Evolutionary conservation across 1,140 invertebrate genomes (phyloP), one percentile per base, ranked within the genome.

Genomic region (Dermatophagoides farinae): DNA sequence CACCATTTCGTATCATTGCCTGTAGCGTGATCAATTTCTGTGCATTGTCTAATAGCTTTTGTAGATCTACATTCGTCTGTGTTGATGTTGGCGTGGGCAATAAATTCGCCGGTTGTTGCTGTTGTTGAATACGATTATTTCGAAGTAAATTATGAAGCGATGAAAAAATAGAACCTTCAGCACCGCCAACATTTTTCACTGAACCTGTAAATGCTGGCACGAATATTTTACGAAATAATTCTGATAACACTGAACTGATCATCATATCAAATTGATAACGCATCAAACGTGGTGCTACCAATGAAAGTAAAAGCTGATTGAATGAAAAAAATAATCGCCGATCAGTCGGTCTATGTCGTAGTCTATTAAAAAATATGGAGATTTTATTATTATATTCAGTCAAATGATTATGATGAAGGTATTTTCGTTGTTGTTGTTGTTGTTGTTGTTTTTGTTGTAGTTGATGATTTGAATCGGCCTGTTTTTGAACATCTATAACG

Each of bases 261-360:
- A 63, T 60, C 58, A 63, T 51, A 60, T 63, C 62, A 20, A 63
- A 54, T 41, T 63, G 62, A 40, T 43, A 60, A 4, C 57, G 18
- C 57, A 63, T 60, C 18, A 63, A 25, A 22, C 57, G 47, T 5
- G 62, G 62, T 1, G 47, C 62, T 1, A 63, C 16, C 11, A 63
- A n/a, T 12, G 57, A 52, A 23, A 63, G 38, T 4, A 63, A 22
- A 10, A 63, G 38, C 39, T 49, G 31, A 51, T 63, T 63, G 12
- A 63, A 53, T 25, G 62, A 57, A 50, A 40, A 57, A 25, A 62
- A 58, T 18, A 63, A 39, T 41, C 62, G 37, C 11, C 62, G 25
- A n/a, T 60, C 44, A 1, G 58, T 5, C 12, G 25, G 53, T 6
- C n/a, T 14, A 1, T 14, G 1, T 20, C 53, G 53, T 18, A 20